Evolutionary conservation across 2,797 vertebrate species (phyloP), one percentile per base, ranked within the genome.

Genomic region (Lates japonicus): DNA sequence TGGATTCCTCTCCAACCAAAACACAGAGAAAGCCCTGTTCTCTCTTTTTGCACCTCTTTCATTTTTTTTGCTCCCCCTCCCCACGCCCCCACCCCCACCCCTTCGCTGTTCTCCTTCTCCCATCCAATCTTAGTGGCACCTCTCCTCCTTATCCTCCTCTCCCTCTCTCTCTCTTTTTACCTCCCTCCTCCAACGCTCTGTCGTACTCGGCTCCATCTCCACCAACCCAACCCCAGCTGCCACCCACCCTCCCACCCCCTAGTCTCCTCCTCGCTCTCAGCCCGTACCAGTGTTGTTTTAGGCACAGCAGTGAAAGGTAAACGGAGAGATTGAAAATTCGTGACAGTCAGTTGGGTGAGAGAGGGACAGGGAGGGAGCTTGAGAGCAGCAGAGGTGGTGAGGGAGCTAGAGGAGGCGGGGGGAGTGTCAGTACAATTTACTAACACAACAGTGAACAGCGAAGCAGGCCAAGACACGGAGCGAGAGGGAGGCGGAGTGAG

Each of bases 251-350:
- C 61, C 70, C 46, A 33, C 62, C 20, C 20, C 70, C 51, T 48
- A 13, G 42, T 44, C 78, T 74, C 82, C 81, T 64, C 85, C 81
- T 77, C 65, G 82, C 87, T 91, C 89, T 90, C 83, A 89, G 88
- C 70, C 86, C 65, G 35, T 81, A 86, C 90, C 93, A 88, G 86
- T 96, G 95, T 96, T 96, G 94, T 96, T 95, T 96, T 95, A 96
- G 94, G 95, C 95, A 93, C 94, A 95, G 94, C 92, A 88, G 95
- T 93, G 93, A 93, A 96, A 96, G 93, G 94, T 96, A 96, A 96
- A 95, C 95, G 96, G 94, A 92, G 93, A 95, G 93, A 96, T 96
- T 95, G 95, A 95, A 95, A 95, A 95, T 96, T 95, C 91, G 83
- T 96, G 95, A 96, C 94, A 95, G 93, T 95, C 94, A 95, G 92